Evolutionary conservation across 2,888 invertebrate genomes (phyloP), one percentile per base, ranked within the genome.

Genomic region (Priocnemis perturbator): DNA sequence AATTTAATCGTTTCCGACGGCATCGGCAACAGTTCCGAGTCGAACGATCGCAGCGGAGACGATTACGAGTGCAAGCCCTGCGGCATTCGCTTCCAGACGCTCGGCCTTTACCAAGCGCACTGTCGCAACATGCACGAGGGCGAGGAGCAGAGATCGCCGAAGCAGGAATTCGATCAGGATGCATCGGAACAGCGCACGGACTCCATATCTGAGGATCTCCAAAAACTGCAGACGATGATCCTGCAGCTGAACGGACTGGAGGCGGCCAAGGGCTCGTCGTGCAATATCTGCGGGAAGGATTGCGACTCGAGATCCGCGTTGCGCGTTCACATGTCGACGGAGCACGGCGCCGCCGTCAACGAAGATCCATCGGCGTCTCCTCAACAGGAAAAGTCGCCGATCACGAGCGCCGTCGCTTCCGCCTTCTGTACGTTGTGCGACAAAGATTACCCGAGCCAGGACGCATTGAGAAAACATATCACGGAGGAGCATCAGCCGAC

Each of bases 201-300:
- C 73, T 91, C 93, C 0, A 94, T 96, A 61, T 95, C 95, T 78
- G 95, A 96, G 87, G 96, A 97, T 88, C 90, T 97, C 15, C 95
- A 96, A 76, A 96, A 97, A 87, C 89, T 97, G 66, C 97, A 97
- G 89, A 95, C 95, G 20, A 98, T 96, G 97, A 95, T 96, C 83
- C 93, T 95, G 82, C 97, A 95, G 89, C 90, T 96, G 83, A 98
- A 96, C 89, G 96, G 95, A 78, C 90, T 96, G 57, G 95, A 95
- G 78, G 93, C 92, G 0, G 90, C 90, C 70, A 81, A 81, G n/a
- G 89, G 90, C 4, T 86, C 91, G 23, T 90, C 90, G 21, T 96
- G 96, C 85, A 92, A 91, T 65, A 89, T 94, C 17, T 96, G 96
- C 82, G 93, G 93, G 45, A 92, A 93, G 73, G 94, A 94, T 75